Base-by-base conservation (phyloP, 1,140 invertebrate species). In the Conus ventricosus region DNA sequence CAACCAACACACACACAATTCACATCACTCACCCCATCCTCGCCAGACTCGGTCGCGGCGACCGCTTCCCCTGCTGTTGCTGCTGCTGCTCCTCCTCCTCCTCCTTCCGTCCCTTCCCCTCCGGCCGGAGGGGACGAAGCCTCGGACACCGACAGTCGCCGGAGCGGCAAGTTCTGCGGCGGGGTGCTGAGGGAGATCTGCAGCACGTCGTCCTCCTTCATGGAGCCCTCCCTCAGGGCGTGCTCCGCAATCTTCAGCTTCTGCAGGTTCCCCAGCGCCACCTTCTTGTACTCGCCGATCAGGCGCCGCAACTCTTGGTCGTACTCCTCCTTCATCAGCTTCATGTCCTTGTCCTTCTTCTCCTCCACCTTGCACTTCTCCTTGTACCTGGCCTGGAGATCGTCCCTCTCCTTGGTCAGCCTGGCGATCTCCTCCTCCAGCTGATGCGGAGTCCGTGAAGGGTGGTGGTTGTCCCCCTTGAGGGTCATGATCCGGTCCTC, bases 211-310 rank as follows among this genome's bases (percentile, higher is more conserved):
- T 88, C 89, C n/a, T 90, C 89, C 15, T 75, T 78, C 78, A 90
- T 83, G 54, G 89, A 82, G 4, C 87, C 82, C 57, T 88, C 84
- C 15, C 76, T 83, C 63, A 90, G 71, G 10, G 87, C 89, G 51
- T 75, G 81, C 81, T 90, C 89, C 20, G 89, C 89, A 15, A 88
- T 57, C 80, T 88, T 88, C 71, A 90, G 75, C 75, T 90, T 90
- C 87, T 90, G 83, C 84, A 90, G 57, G 85, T 90, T 90, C 15
- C 57, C 89, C 15, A 90, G 89, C 15, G 85, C 89, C 27, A 90
- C 87, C 85, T 87, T 90, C 71, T 87, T 90, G 78, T 90, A 88
- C 71, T 90, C 89, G 39, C 86, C 76, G 67, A 90, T 90, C 60
- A 90, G 87, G 20, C 84, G 82, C 27, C 89, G 60, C 27, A 90